Base-by-base conservation (phyloP, 37 sponge, comb jelly and placozoan genomes). In the Haliclona indistincta region DNA sequence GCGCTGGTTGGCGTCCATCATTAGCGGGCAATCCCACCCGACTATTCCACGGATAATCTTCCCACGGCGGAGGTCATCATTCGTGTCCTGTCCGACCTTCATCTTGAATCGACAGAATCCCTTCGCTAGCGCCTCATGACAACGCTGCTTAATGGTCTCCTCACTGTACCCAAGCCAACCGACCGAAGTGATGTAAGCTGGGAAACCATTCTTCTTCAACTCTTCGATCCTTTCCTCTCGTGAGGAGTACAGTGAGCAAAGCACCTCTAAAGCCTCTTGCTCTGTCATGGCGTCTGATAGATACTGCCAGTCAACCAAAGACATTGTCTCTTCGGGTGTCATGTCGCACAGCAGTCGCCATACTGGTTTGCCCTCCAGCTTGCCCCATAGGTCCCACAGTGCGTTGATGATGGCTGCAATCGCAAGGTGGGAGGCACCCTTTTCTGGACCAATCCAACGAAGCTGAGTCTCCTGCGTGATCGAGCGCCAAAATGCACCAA, bases 371-470 rank as follows among this genome's bases (percentile, higher is more conserved):
- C 63, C 71, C 56, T 91, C 92, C 1, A 95, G 64, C 54, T 91
- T 95, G 32, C 89, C 96, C 84, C 89, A 91, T 56, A 95, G 42
- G 58, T 95, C 96, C 96, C 96, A 95, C 49, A 95, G 70, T 4
- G 87, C 88, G 47, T 95, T 95, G 38, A 90, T 42, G 43, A 95
- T 36, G 11, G 85, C 92, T 25, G 96, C 89, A 4, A 81, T 61
- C 2, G 96, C 92, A 0, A 95, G 79, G 45, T 95, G 96, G 8
- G 81, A 71, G 28, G 84, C 89, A 0, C 96, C 96, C 44, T 91
- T 95, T 47, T 88, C 92, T 0, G 96, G 96, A 0, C 96, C 96
- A 64, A 92, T 68, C 96, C 96, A 95, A 62, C 96, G 52, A 61
- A 95, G 83, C 54, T 91, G 96, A 33, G 80, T 80, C 51, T 91